These are phyloP conservation scores for Parauchenoglanis ngamensis DNA, from an alignment of 2,797 vertebrate species.

Conservation along the genomic window DNA sequence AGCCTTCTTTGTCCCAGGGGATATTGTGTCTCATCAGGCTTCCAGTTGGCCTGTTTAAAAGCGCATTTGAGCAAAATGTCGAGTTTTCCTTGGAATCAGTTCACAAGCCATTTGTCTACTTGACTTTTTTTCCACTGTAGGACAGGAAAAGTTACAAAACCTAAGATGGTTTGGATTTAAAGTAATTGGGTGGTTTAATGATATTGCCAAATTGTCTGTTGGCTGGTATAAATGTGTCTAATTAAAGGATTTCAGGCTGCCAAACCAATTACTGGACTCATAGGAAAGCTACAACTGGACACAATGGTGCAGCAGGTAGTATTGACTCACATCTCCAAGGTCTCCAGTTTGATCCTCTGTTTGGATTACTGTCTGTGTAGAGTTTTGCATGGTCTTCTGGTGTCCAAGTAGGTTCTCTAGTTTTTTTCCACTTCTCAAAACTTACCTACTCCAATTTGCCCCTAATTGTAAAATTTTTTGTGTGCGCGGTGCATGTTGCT, in stretches of 20 bases:
- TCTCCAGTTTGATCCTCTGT: background rate
- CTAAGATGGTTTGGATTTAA: conserved; percentile 23
- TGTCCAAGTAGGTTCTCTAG: background rate
- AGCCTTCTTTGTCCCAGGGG: conserved; percentile 20
- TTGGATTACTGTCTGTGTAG: background rate
- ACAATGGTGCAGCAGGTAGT: background rate
- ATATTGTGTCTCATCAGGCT: conserved; percentile 18
- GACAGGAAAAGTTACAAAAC: background rate
- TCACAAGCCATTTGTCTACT: background rate
- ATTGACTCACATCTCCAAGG: no score
- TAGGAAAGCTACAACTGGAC: background rate
- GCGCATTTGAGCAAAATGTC: background rate
- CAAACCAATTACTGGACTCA: conserved; percentile 17
- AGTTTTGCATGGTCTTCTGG: background rate
- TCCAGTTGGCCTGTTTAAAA: conserved; percentile 8
- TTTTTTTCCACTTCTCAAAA: background rate
- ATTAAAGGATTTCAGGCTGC: conserved; percentile 42
- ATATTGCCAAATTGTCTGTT: conserved; percentile 43
- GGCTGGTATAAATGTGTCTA: conserved; percentile 29
- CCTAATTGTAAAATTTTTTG: background rate
- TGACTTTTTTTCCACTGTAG: background rate
- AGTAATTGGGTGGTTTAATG: conserved; percentile 43
- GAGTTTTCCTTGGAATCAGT: conserved; percentile 3
- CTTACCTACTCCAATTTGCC: background rate
- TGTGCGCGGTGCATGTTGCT: background rate